Percentiles rank a stretch among this genome's conserved stretches.
Conservation (phyloP, 1,140 invertebrate genomes). For the Protaetia brevitarsis region DNA sequence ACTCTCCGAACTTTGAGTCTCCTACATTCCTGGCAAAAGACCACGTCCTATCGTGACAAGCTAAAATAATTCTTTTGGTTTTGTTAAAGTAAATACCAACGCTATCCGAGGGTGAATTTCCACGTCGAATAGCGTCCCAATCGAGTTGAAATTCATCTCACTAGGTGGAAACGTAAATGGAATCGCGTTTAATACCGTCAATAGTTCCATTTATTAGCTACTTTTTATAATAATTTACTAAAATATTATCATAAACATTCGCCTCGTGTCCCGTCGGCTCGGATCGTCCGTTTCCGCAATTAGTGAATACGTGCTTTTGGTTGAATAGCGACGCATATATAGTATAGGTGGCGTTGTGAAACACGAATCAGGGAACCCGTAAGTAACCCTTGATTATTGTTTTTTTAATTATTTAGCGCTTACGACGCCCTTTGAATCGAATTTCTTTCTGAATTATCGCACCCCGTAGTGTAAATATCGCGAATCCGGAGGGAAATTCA, state of each 20-base stretch:
- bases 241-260: constrained; percentile 22
- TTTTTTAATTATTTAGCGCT: constrained; percentile 27
- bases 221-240: constrained; percentile 21
- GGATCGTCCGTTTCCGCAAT: constrained; percentile 17
- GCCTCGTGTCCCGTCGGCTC: constrained; percentile 14
- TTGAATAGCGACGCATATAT: constrained; percentile 28
- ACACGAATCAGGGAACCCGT: constrained; percentile 28
- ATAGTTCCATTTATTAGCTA: constrained; percentile 17
- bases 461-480: neutral
- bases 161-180: neutral
- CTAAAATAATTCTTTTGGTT: constrained; percentile 29
- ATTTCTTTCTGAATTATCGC: constrained; percentile 24
- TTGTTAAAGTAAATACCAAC: constrained; percentile 15
- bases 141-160: neutral
- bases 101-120: constrained; percentile 15
- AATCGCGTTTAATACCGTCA: neutral
- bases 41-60: constrained; percentile 26
- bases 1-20: constrained; percentile 24
- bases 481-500: constrained; percentile 23
- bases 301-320: constrained; percentile 31
- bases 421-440: constrained; percentile 17
- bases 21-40: constrained; percentile 29
- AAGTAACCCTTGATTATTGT: constrained; percentile 29
- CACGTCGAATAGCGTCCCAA: neutral
- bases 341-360: constrained; percentile 31